phyloP scores from a whole-genome alignment of 92 coral and sea anemone genomes.

The Epizoanthus illoricatus region DNA sequence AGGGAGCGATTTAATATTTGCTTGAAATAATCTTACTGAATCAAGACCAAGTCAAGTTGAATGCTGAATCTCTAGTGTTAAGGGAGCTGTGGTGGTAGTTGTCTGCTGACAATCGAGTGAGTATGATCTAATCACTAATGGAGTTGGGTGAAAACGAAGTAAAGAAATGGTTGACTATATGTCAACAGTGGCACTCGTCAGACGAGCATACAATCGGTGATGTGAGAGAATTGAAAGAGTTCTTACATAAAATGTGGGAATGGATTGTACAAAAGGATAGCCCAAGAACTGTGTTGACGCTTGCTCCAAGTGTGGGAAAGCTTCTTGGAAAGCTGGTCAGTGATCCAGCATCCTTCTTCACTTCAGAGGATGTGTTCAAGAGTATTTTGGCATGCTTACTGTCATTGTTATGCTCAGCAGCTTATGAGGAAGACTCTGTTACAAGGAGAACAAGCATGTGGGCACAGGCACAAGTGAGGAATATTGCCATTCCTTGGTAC shows the following conservation, averaged over 20 bases:
- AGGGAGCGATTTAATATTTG: too few relatives aligned
- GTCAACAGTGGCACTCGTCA: constrained; percentile 48
- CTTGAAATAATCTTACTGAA: too few relatives aligned
- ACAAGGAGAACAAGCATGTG: constrained; percentile 56
- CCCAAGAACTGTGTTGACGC: constrained; percentile 68
- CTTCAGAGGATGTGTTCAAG: constrained; percentile 58
- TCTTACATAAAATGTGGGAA: constrained; percentile 15
- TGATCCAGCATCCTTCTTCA: constrained; percentile 56
- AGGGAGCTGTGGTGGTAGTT: too few relatives aligned
- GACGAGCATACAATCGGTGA: constrained; percentile 18
- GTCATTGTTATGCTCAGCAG: constrained; percentile 42
- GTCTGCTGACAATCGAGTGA: too few relatives aligned
- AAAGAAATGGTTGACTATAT: constrained; percentile 62
- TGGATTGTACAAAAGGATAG: constrained; percentile 48
- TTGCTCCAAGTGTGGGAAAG: constrained; percentile 89
- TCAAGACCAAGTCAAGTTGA: too few relatives aligned
- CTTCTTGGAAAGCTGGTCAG: constrained; percentile 64
- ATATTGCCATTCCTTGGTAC: constrained; percentile 51
- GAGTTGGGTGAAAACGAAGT: constrained; percentile 70
- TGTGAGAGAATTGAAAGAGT: constrained; percentile 6
- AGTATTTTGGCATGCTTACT: constrained; percentile 50
- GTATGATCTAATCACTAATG: constrained; percentile 22
- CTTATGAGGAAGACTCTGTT: constrained; percentile 32
- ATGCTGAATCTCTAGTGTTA: too few relatives aligned
- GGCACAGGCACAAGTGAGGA: constrained; percentile 71